Evolutionary conservation across 2,113 vertebrate genomes (phyloP), one percentile per base, ranked within the genome.

Genomic region (Amazona guildingii): DNA sequence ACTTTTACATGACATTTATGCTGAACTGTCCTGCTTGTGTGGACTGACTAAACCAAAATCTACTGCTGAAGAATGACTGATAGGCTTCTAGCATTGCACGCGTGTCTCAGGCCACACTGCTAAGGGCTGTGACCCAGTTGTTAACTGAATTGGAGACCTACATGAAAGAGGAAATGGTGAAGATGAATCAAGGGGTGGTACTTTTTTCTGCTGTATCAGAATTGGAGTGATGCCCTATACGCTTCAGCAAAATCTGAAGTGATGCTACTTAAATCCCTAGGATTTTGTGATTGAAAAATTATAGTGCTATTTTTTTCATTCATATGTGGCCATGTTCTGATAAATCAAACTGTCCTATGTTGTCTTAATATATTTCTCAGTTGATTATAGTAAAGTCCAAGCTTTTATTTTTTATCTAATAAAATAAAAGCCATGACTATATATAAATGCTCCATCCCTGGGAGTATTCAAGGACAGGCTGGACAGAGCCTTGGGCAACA

Each of bases 151-250:
- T 59, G 54, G 69, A 89, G 43, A 44, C 69, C 27, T 37, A 57
- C 52, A 5, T 37, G 73, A 14, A 83, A 75, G 67, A 93, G 68
- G 88, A 96, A 96, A 81, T 18, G 2, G 24, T 55, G 64, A 81
- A 83, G 88, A 64, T 94, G 72, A 94, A 55, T 81, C 82, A 83
- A 64, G 52, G 70, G 61, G 29, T 94, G 83, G 77, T 88, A 16
- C 43, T 72, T 83, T 73, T 67, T 96, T 92, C 44, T 90, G 88
- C 90, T 96, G 76, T 90, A 67, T 92, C 73, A 75, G 75, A 83
- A 61, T 39, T 90, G 66, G 35, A 82, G 57, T 54, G 62, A 72
- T 88, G 85, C 23, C 41, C 20, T 55, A 0, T 12, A 28, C 37
- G 24, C 43, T 94, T 92, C 85, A 94, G 69, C 83, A 92, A 83